Percentiles rank a stretch among this genome's conserved stretches.
These are phyloP conservation scores for Garra rufa DNA, from an alignment of 2,113 vertebrate species.

Conservation along the genomic window DNA sequence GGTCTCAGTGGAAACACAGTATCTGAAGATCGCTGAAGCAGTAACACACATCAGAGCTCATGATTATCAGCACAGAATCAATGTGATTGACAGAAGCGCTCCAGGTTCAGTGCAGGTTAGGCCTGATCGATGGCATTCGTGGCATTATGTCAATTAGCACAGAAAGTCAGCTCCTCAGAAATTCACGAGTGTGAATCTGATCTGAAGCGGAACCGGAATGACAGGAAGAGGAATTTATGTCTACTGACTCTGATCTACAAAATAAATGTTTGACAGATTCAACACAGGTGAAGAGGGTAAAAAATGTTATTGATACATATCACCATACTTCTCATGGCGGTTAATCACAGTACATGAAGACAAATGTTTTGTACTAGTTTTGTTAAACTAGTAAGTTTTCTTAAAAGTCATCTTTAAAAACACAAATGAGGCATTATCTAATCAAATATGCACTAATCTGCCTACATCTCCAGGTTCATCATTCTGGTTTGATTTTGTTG, in stretches of 20 bases:
- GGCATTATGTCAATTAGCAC: neutral
- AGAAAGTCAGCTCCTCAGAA: neutral
- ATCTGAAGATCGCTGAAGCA: neutral
- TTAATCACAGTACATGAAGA: neutral
- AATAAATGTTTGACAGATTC: neutral
- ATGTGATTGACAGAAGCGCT: too few relatives aligned
- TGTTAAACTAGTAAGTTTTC: too few relatives aligned
- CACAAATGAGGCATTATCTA: neutral
- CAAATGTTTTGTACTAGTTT: neutral
- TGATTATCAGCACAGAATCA: neutral
- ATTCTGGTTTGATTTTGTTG: neutral
- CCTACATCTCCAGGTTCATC: neutral
- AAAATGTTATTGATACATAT: neutral
- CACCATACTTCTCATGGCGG: neutral
- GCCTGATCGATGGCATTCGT: neutral
- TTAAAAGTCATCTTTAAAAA: neutral
- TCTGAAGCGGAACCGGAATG: neutral
- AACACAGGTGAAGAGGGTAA: neutral
- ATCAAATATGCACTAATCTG: neutral
- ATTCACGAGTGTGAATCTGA: neutral
- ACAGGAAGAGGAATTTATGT: neutral
- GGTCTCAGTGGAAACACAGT: neutral
- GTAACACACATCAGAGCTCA: neutral
- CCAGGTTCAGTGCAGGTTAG: neutral
- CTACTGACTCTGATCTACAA: neutral